Evolutionary conservation across 2,888 invertebrate genomes (phyloP).

Genomic region (Halocaridina rubra): DNA sequence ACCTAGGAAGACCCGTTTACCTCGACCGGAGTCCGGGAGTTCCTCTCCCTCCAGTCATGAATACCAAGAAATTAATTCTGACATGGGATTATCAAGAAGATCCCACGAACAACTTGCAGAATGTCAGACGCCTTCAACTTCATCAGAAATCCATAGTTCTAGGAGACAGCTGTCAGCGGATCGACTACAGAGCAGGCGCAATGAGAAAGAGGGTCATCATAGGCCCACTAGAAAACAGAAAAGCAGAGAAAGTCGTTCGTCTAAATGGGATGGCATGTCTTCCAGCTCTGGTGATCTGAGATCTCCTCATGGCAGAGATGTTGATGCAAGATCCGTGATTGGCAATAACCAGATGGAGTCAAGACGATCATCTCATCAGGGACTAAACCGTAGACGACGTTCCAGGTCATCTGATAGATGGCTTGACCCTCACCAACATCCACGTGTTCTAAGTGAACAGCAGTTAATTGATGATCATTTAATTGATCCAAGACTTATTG

Average conservation of each 20-base stretch:
- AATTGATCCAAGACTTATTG: slow-evolving; percentile 23
- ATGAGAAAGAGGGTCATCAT: slow-evolving; percentile 22
- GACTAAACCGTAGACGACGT: slow-evolving; percentile 21
- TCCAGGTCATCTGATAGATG: slow-evolving; percentile 51
- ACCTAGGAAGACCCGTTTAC: slow-evolving; percentile 47
- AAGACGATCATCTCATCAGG: background rate
- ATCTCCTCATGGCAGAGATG: background rate
- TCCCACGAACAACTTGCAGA: no score
- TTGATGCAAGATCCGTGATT: background rate
- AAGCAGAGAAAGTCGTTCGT: slow-evolving; percentile 18
- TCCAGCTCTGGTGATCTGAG: slow-evolving; percentile 41
- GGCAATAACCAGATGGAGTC: slow-evolving; percentile 12
- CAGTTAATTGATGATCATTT: slow-evolving; percentile 23
- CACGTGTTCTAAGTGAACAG: background rate
- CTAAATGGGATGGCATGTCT: slow-evolving; percentile 17
- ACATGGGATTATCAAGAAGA: slow-evolving; percentile 36
- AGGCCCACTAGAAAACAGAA: slow-evolving; percentile 31
- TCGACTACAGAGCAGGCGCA: background rate
- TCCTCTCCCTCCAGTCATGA: slow-evolving; percentile 55
- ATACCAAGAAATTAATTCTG: slow-evolving; percentile 60
- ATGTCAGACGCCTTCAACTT: no score
- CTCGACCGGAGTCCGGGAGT: slow-evolving; percentile 26
- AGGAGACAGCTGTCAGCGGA: slow-evolving; percentile 36
- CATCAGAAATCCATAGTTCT: background rate
- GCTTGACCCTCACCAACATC: slow-evolving; percentile 28